A percentile compares a stretch with the other conserved stretches of the same genome.
Conservation (phyloP, 2,888 invertebrate genomes). For the Pterobdella sp. region DNA sequence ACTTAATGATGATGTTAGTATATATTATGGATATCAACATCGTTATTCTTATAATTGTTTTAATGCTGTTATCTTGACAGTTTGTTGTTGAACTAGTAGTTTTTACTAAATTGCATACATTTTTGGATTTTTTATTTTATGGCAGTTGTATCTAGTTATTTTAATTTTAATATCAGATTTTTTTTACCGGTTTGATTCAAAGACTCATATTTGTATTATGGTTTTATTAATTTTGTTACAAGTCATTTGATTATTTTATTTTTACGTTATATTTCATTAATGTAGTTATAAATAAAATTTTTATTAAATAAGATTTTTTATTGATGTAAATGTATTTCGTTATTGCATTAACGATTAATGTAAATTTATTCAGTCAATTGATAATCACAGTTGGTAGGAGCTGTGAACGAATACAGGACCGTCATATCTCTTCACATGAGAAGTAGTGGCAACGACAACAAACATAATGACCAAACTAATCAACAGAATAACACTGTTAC, state of each 20-base stretch:
- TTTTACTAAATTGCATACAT: too few relatives aligned
- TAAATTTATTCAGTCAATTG: background rate
- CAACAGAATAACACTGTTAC: background rate
- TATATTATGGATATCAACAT: background rate
- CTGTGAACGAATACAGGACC: constrained; percentile 59
- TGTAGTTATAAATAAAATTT: background rate
- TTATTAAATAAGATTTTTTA: background rate
- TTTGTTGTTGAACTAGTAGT: background rate
- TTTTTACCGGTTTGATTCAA: background rate
- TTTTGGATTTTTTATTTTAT: background rate
- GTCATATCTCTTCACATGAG: constrained; percentile 54
- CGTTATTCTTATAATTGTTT: background rate
- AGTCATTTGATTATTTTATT: background rate
- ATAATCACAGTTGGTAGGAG: constrained; percentile 50
- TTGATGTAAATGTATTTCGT: background rate
- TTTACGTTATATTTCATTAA: background rate
- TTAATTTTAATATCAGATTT: background rate
- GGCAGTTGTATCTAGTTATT: background rate
- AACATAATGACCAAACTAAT: constrained; percentile 58
- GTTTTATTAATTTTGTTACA: background rate
- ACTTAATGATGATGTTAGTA: constrained; percentile 53
- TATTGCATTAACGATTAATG: background rate
- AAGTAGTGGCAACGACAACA: constrained; percentile 45
- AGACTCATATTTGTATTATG: too few relatives aligned
- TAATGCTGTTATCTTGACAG: background rate